phyloP scores from a whole-genome alignment of 2,888 invertebrate species.

The Aleiodes alternator region DNA sequence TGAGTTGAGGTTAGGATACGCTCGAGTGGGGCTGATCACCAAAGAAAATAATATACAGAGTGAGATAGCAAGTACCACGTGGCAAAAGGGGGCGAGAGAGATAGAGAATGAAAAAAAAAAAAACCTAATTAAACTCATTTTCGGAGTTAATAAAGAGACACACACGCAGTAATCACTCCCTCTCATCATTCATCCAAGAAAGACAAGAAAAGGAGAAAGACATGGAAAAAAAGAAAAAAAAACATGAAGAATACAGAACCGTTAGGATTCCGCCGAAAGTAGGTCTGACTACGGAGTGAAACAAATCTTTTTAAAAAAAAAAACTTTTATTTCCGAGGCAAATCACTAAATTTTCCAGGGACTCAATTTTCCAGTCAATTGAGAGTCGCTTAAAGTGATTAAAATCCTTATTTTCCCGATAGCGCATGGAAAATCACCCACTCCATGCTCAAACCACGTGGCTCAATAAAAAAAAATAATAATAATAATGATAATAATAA shows the following conservation, averaged over 20 bases:
- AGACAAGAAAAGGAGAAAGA: background rate
- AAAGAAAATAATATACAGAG: constrained; percentile 22
- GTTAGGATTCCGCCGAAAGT: constrained; percentile 31
- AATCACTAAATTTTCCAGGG: no score
- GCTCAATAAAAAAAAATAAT: background rate
- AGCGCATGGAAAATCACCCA: constrained; percentile 7
- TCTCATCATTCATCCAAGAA: no score
- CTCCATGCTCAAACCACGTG: background rate
- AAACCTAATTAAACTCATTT: no score
- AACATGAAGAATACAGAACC: constrained; percentile 1
- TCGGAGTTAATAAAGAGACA: background rate
- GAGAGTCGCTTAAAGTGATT: no score
- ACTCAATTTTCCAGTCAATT: no score
- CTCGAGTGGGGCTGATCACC: constrained; percentile 41
- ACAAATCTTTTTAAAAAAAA: background rate
- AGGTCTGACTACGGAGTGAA: constrained; percentile 9
- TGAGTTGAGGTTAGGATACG: constrained; percentile 46
- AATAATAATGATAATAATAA: background rate
- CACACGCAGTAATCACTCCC: no score
- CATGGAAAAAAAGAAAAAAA: no score
- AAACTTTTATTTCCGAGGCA: background rate
- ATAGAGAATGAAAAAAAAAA: background rate
- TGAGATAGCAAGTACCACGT: constrained; percentile 49
- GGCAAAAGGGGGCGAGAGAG: constrained; percentile 45
- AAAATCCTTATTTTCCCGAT: constrained; percentile 1